Evolutionary conservation across 2,888 invertebrate genomes (phyloP).

Genomic region (Willowsia nigromaculata): DNA sequence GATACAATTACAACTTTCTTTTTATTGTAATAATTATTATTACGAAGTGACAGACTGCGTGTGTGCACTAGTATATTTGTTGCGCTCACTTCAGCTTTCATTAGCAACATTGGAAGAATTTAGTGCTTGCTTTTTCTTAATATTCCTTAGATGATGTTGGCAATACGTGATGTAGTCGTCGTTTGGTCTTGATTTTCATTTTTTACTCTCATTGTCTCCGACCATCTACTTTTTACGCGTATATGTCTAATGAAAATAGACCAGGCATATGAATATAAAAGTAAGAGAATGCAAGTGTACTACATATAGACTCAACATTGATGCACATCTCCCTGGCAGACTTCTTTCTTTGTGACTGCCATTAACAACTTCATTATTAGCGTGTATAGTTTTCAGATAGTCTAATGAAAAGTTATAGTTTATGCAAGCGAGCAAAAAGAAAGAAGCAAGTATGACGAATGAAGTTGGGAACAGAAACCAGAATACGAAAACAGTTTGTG

Average conservation of each 20-base stretch:
- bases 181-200: background rate
- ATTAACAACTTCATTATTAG: constrained; percentile 34
- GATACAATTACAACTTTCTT: background rate
- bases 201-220: background rate
- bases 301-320: background rate
- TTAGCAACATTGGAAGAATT: background rate
- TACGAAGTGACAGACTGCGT: background rate
- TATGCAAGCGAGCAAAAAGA: constrained; percentile 12
- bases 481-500: background rate
- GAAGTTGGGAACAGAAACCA: background rate
- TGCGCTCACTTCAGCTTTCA: background rate
- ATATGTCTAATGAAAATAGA: background rate
- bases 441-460: background rate
- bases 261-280: background rate
- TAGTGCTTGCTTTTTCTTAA: background rate
- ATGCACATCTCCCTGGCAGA: background rate
- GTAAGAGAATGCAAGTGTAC: background rate
- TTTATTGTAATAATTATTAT: background rate
- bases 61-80: background rate
- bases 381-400: constrained; percentile 25
- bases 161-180: background rate
- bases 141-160: background rate
- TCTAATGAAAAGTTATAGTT: constrained; percentile 29
- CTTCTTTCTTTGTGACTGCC: background rate
- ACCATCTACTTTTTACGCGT: background rate